These are phyloP conservation scores for Cerastis leucographa DNA, from an alignment of 2,888 invertebrate genomes.

Conservation along the genomic window DNA sequence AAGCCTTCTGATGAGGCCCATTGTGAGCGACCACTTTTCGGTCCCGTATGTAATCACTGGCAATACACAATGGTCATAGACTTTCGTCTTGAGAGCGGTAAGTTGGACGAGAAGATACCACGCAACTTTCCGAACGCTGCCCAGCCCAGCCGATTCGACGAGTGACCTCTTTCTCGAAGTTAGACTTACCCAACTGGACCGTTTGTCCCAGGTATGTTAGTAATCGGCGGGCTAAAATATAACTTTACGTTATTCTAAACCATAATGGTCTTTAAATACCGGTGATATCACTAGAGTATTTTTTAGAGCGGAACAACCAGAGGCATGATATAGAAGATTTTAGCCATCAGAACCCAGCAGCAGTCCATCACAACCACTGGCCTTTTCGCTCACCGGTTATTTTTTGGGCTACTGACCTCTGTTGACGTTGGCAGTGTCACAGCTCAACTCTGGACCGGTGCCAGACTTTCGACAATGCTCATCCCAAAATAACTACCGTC, in stretches of 20 bases:
- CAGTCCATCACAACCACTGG: conserved; percentile 73
- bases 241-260: conserved; percentile 2
- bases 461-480: conserved; percentile 88
- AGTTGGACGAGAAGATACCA: too few relatives aligned
- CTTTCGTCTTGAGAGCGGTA: too few relatives aligned
- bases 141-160: too few relatives aligned
- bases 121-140: too few relatives aligned
- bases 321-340: conserved; percentile 13
- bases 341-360: conserved; percentile 27
- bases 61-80: too few relatives aligned
- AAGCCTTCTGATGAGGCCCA: too few relatives aligned
- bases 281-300: not conserved
- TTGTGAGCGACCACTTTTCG: too few relatives aligned
- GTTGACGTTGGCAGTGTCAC: conserved; percentile 89
- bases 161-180: too few relatives aligned
- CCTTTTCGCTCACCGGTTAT: conserved; percentile 76
- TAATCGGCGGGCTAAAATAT: conserved; percentile 2
- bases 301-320: not conserved
- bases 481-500: conserved; percentile 83
- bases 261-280: not conserved
- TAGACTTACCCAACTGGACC: too few relatives aligned
- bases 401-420: conserved; percentile 88
- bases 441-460: conserved; percentile 81
- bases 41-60: too few relatives aligned
- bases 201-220: too few relatives aligned